Evolutionary conservation across 2,888 invertebrate genomes (phyloP).

Genomic region (Lepas anatifera): DNA sequence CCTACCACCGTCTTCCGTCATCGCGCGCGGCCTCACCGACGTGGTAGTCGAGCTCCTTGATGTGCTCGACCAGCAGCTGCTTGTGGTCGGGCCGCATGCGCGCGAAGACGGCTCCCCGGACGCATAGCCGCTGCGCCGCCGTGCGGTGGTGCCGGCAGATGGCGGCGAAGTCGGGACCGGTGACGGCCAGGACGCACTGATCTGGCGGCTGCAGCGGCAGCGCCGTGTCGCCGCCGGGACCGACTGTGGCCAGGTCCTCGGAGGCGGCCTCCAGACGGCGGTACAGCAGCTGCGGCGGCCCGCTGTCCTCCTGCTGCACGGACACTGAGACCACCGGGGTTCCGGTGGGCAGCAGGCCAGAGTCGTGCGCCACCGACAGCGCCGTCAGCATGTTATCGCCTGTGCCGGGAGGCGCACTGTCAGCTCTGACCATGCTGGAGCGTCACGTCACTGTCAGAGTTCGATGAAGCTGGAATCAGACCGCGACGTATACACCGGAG

Average conservation of each 20-base stretch:
- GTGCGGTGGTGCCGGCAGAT: slow-evolving; percentile 56
- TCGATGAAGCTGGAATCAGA: too few species aligned
- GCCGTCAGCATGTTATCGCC: slow-evolving; percentile 89
- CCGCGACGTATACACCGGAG: too few species aligned
- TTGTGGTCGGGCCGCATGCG: slow-evolving; percentile 49
- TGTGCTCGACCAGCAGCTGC: slow-evolving; percentile 33
- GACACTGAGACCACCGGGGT: slow-evolving; percentile 24
- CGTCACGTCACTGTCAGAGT: too few species aligned
- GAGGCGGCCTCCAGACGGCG: not conserved
- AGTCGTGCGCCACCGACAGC: slow-evolving; percentile 77
- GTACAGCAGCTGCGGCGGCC: not conserved
- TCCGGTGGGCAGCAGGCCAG: slow-evolving; percentile 43
- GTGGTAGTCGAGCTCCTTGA: slow-evolving; percentile 33
- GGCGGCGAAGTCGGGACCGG: slow-evolving; percentile 58
- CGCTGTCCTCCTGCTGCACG: slow-evolving; percentile 34
- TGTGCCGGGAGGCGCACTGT: too few species aligned
- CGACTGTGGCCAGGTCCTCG: slow-evolving; percentile 21
- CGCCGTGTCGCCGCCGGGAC: slow-evolving; percentile 36
- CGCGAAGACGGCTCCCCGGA: slow-evolving; percentile 63
- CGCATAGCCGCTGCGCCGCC: slow-evolving; percentile 49
- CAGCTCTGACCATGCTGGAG: too few species aligned
- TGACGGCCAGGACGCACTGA: slow-evolving; percentile 39
- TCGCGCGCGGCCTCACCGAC: slow-evolving; percentile 30
- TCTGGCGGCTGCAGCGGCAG: not conserved
- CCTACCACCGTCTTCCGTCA: too few species aligned